Evolutionary conservation across 2,888 invertebrate genomes (phyloP).

Genomic region (Protula sp.): DNA sequence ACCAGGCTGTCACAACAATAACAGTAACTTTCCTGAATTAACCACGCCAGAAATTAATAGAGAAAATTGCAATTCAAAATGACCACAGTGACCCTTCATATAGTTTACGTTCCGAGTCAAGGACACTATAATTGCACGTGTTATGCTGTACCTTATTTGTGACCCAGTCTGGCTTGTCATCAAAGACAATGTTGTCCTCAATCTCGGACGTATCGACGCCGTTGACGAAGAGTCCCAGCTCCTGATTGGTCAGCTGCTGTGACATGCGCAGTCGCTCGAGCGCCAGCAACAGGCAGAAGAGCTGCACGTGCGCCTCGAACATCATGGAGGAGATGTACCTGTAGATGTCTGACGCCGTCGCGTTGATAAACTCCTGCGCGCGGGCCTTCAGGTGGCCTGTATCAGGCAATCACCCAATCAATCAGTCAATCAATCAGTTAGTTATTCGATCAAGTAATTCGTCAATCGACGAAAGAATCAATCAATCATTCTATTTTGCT

Average conservation of each 20-base stretch:
- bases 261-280: slow-evolving; percentile 39
- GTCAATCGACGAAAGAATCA: too few species aligned
- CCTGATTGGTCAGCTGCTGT: slow-evolving; percentile 39
- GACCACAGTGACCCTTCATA: too few species aligned
- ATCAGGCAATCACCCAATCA: neutral
- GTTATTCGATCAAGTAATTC: too few species aligned
- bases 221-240: slow-evolving; percentile 46
- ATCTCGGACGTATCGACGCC: slow-evolving; percentile 41
- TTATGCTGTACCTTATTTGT: slow-evolving; percentile 36
- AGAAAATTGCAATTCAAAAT: too few species aligned
- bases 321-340: slow-evolving; percentile 41
- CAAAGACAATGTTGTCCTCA: slow-evolving; percentile 32
- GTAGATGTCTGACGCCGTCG: slow-evolving; percentile 37
- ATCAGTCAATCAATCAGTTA: too few species aligned
- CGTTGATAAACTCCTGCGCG: slow-evolving; percentile 45
- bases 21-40: too few species aligned
- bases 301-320: slow-evolving; percentile 43
- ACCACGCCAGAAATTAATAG: too few species aligned
- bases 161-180: slow-evolving; percentile 45
- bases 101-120: too few species aligned
- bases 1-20: too few species aligned
- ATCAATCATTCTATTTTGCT: too few species aligned
- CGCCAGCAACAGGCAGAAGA: slow-evolving; percentile 43
- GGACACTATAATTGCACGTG: too few species aligned
- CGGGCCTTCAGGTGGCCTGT: slow-evolving; percentile 43